A percentile compares a stretch with the other conserved stretches of the same genome.
phyloP scores from a whole-genome alignment of 2,888 invertebrate species.

The Hesperia comma region DNA sequence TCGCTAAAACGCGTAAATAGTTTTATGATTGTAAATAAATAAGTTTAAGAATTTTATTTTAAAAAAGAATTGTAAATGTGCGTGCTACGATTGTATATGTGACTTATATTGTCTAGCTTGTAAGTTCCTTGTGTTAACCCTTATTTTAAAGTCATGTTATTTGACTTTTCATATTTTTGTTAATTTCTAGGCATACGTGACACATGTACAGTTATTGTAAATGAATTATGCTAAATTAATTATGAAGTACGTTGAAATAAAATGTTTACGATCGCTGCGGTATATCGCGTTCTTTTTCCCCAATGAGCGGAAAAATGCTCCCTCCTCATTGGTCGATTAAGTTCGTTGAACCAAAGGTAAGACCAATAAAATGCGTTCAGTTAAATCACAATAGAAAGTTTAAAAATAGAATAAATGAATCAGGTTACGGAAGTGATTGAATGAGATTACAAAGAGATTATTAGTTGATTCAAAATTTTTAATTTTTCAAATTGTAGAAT shows the following conservation, averaged over 20 bases:
- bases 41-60: constrained; percentile 55
- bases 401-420: constrained; percentile 32
- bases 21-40: constrained; percentile 49
- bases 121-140: constrained; percentile 42
- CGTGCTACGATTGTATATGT: constrained; percentile 77
- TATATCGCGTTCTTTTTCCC: constrained; percentile 10
- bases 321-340: constrained; percentile 33
- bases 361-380: constrained; percentile 34
- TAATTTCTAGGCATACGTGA: constrained; percentile 23
- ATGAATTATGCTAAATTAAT: constrained; percentile 48
- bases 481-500: constrained; percentile 52
- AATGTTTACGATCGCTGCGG: constrained; percentile 8
- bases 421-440: constrained; percentile 20
- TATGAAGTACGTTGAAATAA: constrained; percentile 25
- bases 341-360: constrained; percentile 29
- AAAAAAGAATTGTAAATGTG: constrained; percentile 74
- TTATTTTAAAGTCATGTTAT: constrained; percentile 39
- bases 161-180: constrained; percentile 33
- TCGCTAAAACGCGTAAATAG: constrained; percentile 46
- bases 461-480: constrained; percentile 39
- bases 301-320: constrained; percentile 22
- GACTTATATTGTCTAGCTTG: constrained; percentile 61
- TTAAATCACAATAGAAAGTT: constrained; percentile 33
- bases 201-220: constrained; percentile 47
- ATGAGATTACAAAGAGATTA: constrained; percentile 40